Evolutionary conservation across 2,113 vertebrate genomes (phyloP).

Genomic region (Grammomys dolichurus): DNA sequence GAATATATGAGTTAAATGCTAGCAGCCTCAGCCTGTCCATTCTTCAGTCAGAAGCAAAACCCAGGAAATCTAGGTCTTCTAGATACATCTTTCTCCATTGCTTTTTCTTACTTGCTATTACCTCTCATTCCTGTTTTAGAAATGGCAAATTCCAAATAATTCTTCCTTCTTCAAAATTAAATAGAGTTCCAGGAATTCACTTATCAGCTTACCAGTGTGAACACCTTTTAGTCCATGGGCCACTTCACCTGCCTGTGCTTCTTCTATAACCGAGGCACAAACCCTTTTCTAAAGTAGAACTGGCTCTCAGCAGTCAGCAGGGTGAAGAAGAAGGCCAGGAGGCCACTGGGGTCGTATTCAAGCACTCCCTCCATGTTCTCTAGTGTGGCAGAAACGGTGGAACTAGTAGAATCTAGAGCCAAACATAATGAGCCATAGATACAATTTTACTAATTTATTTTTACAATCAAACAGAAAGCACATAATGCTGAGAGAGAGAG

Average conservation of each 20-base stretch:
- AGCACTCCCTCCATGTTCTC: background rate
- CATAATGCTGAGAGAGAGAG: background rate
- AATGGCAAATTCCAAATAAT: background rate
- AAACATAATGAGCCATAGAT: background rate
- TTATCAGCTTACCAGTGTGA: constrained; percentile 28
- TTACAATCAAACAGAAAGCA: background rate
- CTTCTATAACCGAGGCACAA: background rate
- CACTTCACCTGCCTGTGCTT: background rate
- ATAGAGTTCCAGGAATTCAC: constrained; percentile 44
- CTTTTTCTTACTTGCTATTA: background rate
- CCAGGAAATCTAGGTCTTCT: background rate
- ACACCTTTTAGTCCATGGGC: background rate
- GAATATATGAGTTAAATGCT: constrained; percentile 8
- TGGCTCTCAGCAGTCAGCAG: background rate
- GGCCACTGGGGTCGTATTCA: background rate
- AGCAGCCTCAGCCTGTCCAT: background rate
- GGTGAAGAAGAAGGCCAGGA: background rate
- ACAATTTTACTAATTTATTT: background rate
- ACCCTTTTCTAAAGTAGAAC: background rate
- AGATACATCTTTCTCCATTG: background rate
- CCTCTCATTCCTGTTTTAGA: constrained; percentile 23
- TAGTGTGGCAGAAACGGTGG: background rate
- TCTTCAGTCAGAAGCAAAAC: constrained; percentile 25
- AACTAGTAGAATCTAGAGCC: background rate
- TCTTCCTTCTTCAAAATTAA: background rate